Conservation (phyloP, 2,888 invertebrate species). For the Ctena decussata region DNA sequence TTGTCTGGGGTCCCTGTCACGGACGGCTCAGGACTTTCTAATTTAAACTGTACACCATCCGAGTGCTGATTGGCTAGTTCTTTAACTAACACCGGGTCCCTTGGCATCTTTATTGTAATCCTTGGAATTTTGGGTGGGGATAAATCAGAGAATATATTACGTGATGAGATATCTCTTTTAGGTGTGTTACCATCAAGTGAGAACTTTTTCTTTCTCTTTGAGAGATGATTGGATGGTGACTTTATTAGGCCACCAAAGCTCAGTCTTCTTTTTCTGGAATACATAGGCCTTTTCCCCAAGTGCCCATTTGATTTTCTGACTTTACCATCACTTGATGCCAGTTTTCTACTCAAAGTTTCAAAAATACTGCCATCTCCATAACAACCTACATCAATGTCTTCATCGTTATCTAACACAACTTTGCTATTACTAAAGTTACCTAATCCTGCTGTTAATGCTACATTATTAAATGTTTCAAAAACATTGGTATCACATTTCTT, state of each 20-base stretch:
- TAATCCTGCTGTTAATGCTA: not conserved
- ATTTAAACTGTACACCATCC: constrained; percentile 68
- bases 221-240: not conserved
- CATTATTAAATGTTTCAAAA: not conserved
- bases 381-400: not conserved
- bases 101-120: constrained; percentile 74
- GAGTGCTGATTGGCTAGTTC: constrained; percentile 63
- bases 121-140: constrained; percentile 68
- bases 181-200: not conserved
- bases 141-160: not conserved
- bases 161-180: not conserved
- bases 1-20: constrained; percentile 52
- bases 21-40: constrained; percentile 56
- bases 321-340: not conserved
- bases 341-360: not conserved
- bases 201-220: not conserved
- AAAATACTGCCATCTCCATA: not conserved
- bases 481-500: constrained; percentile 9
- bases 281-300: not conserved
- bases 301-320: not conserved
- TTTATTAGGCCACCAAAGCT: constrained; percentile 43
- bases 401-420: not conserved
- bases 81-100: constrained; percentile 72
- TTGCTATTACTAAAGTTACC: too few relatives aligned
- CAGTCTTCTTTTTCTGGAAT: constrained; percentile 44